Evolutionary conservation across 2,797 vertebrate genomes (phyloP).

Genomic region (Cossypha polioptera): DNA sequence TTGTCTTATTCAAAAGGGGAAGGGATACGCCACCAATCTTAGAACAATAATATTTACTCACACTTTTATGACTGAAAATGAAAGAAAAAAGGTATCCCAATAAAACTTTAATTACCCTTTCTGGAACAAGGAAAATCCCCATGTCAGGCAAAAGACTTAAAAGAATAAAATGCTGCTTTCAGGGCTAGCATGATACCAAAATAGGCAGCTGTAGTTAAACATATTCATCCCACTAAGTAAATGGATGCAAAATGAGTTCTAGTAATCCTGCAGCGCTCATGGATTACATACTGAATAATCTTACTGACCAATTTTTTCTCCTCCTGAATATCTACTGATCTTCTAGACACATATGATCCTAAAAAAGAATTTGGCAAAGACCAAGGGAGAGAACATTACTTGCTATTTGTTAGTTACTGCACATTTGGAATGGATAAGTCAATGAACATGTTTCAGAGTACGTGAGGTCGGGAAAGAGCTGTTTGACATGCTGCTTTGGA

Average conservation of each 20-base stretch:
- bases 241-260: background rate
- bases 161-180: conserved; percentile 32
- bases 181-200: conserved; percentile 9
- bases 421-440: background rate
- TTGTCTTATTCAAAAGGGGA: conserved; percentile 52
- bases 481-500: background rate
- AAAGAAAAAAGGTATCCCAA: background rate
- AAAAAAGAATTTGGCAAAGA: conserved; percentile 66
- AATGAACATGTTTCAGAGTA: background rate
- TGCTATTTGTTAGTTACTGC: background rate
- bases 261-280: conserved; percentile 8
- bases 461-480: conserved; percentile 39
- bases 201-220: conserved; percentile 13
- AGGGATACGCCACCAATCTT: conserved; percentile 59
- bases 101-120: background rate
- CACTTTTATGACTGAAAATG: conserved; percentile 20
- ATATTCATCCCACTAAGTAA: background rate
- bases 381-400: conserved; percentile 38
- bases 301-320: background rate
- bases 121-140: conserved; percentile 28
- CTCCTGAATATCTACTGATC: conserved; percentile 11
- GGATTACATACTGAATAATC: background rate
- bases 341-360: conserved; percentile 51
- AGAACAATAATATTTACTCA: conserved; percentile 46
- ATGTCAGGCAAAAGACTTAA: conserved; percentile 34